Evolutionary conservation across 2,113 vertebrate genomes (phyloP), one percentile per base, ranked within the genome.

Genomic region (Calidris pugnax): DNA sequence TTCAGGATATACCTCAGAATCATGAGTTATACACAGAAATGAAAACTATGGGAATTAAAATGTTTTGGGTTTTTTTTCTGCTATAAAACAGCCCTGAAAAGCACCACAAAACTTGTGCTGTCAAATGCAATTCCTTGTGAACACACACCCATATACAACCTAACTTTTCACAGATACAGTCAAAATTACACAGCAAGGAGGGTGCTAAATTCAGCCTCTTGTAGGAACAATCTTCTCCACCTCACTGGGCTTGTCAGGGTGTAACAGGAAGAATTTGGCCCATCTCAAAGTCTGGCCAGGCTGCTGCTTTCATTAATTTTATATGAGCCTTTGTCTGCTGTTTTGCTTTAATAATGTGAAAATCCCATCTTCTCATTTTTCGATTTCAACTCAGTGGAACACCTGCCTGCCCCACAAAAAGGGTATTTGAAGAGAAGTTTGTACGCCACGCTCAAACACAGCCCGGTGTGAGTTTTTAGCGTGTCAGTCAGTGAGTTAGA

Each of bases 401-500:
- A 94, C 96, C 81, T 83, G 93, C 92, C 93, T 96, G 43, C 79
- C 94, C 94, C 92, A 55, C 89, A 56, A 45, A 95, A 95, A 98
- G 97, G 97, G 97, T 97, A 96, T 96, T 85, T 93, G 96, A 96
- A 98, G 98, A 98, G 98, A 98, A 98, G 98, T 98, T 98, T 98
- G 98, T 97, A 98, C 67, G 95, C 95, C 94, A 79, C 2, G 94
- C 95, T 97, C 96, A 97, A 56, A 95, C 90, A 98, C 90, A 98
- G 97, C 98, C 98, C 69, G 51, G 97, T 91, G 87, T 97, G 98
- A 98, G 98, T 98, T 98, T 98, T 98, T 98, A 98, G 98, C 98
- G 98, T 99, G 99, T 99, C 99, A 99, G 98, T 98, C 98, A 98
- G 98, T 98, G 98, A 98, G 98, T 99, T 99, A 99, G 98, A 99